These are phyloP conservation scores for Aspiorhynchus laticeps DNA, from an alignment of 2,113 vertebrate species.

Conservation along the genomic window DNA sequence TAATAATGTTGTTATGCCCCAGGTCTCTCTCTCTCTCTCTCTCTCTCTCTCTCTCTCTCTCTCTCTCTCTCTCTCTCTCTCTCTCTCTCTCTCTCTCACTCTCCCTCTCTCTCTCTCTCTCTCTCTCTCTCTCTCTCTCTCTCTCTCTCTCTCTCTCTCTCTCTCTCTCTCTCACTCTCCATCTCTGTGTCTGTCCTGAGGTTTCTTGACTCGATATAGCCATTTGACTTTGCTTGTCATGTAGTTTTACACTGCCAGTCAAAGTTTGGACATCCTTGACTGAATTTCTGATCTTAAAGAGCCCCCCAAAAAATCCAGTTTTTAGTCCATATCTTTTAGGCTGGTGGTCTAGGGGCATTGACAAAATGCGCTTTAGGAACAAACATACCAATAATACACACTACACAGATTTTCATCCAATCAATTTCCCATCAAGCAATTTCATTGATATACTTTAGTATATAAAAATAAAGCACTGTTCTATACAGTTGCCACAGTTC, in stretches of 20 bases:
- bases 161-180: background rate
- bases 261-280: background rate
- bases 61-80: constrained; percentile 2
- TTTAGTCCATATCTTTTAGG: background rate
- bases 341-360: no score
- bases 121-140: constrained; percentile 7
- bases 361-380: background rate
- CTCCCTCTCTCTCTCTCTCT: background rate
- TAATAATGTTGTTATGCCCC: constrained; percentile 64
- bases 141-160: constrained; percentile 61
- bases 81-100: background rate
- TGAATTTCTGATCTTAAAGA: background rate
- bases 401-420: background rate
- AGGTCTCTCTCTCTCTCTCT: constrained; percentile 57
- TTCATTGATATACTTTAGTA: no score
- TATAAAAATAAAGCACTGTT: background rate
- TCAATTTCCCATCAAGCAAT: no score
- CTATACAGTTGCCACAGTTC: background rate
- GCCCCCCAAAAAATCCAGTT: background rate
- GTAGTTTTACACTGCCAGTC: background rate
- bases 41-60: background rate
- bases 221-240: background rate
- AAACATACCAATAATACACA: background rate
- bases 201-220: background rate
- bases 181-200: background rate